phyloP scores from a whole-genome alignment of 2,888 invertebrate species.

The Smittia sp. region DNA sequence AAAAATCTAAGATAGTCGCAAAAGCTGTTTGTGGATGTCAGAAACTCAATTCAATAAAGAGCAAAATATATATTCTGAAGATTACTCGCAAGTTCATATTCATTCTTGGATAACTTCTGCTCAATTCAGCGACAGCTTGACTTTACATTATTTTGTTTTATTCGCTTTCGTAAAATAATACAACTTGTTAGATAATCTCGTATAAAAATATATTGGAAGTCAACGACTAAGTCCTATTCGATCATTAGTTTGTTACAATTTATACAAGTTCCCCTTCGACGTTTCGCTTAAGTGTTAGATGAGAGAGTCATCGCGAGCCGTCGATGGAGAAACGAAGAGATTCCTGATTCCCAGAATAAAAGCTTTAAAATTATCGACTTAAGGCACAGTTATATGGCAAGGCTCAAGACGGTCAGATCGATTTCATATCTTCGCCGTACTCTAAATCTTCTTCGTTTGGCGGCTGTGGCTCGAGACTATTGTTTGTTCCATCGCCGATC shows the following conservation, averaged over 20 bases:
- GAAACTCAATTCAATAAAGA: not conserved
- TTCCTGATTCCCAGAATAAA: slow-evolving; percentile 20
- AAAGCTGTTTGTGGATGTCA: too few relatives aligned
- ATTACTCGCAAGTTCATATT: too few relatives aligned
- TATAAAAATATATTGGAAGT: slow-evolving; percentile 5
- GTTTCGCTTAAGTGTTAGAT: not conserved
- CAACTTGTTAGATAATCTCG: not conserved
- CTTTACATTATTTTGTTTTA: too few relatives aligned
- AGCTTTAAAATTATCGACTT: slow-evolving; percentile 20
- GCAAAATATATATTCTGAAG: not conserved
- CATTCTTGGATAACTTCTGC: too few relatives aligned
- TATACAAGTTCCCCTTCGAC: not conserved
- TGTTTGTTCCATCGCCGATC: slow-evolving; percentile 50
- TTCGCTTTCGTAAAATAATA: too few relatives aligned
- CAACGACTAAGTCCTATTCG: not conserved
- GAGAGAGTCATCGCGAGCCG: not conserved
- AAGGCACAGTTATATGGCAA: slow-evolving; percentile 36
- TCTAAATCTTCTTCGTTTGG: slow-evolving; percentile 64
- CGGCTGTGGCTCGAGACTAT: slow-evolving; percentile 52
- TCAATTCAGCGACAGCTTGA: too few relatives aligned
- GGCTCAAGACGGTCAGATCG: slow-evolving; percentile 44
- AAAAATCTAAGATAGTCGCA: too few relatives aligned
- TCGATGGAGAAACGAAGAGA: not conserved
- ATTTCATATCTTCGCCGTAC: slow-evolving; percentile 62
- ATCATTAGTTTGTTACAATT: not conserved